phyloP scores from a whole-genome alignment of 2,888 invertebrate genomes.

The Lymantria monacha region DNA sequence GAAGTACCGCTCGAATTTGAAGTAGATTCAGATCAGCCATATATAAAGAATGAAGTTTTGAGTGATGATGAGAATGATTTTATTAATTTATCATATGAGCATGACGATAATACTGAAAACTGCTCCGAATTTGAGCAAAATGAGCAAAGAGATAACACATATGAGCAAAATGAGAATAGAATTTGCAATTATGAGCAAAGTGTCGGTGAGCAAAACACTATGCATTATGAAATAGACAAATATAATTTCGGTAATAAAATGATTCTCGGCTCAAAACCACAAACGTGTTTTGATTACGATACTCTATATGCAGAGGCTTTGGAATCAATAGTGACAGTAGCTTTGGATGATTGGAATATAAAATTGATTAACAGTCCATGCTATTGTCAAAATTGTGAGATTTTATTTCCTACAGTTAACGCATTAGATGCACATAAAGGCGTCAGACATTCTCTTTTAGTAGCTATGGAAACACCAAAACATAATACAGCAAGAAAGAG shows the following conservation, averaged over 20 bases:
- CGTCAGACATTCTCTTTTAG: conserved; percentile 46
- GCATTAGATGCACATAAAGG: conserved; percentile 52
- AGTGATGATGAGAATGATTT: conserved; percentile 2
- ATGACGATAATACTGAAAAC: background rate
- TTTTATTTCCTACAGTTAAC: conserved; percentile 49
- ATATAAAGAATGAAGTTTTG: conserved; percentile 2
- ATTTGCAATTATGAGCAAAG: background rate
- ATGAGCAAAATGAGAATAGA: background rate
- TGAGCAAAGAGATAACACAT: background rate
- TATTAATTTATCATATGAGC: background rate
- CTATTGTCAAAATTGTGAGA: conserved; percentile 46
- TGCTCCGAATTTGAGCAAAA: background rate
- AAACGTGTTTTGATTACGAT: conserved; percentile 2
- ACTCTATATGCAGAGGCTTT: conserved; percentile 22
- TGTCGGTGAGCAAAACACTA: background rate
- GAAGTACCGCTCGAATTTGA: background rate
- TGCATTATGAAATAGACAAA: background rate
- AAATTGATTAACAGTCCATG: conserved; percentile 32
- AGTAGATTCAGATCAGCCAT: background rate
- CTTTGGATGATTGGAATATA: conserved; percentile 45
- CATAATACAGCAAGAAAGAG: conserved; percentile 28
- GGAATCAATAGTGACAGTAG: conserved; percentile 20
- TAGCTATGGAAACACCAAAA: conserved; percentile 27
- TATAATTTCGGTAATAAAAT: conserved; percentile 12
- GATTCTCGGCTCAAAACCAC: conserved; percentile 22